A percentile compares a stretch with the other conserved stretches of the same genome.
Evolutionary conservation across 2,888 invertebrate species (phyloP).

Genomic region (Erebia palarica): DNA sequence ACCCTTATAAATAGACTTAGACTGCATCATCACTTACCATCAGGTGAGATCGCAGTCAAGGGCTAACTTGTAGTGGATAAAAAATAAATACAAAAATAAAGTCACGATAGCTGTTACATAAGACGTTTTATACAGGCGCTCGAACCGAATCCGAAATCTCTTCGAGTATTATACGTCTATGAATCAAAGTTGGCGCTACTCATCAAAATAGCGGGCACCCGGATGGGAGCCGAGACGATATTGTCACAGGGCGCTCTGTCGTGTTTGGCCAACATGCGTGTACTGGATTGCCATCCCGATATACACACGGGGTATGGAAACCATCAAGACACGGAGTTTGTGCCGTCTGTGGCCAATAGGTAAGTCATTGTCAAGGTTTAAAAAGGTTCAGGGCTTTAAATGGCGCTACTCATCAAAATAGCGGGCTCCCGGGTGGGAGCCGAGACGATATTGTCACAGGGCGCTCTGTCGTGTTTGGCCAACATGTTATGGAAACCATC

Average conservation of each 20-base stretch:
- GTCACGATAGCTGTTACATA: too few relatives aligned
- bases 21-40: too few relatives aligned
- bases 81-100: too few relatives aligned
- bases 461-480: constrained; percentile 85
- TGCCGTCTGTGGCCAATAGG: constrained; percentile 64
- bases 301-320: constrained; percentile 56
- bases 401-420: constrained; percentile 81
- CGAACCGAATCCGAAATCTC: constrained; percentile 84
- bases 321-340: constrained; percentile 53
- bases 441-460: constrained; percentile 88
- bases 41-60: too few relatives aligned
- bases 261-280: constrained; percentile 85
- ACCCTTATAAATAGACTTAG: too few relatives aligned
- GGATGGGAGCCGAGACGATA: constrained; percentile 87
- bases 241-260: constrained; percentile 89
- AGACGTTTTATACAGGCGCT: constrained; percentile 71
- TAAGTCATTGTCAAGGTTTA: constrained; percentile 31
- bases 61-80: too few relatives aligned
- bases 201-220: constrained; percentile 85
- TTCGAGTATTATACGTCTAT: constrained; percentile 92
- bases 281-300: constrained; percentile 89
- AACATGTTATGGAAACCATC: constrained; percentile 73
- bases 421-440: constrained; percentile 86
- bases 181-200: constrained; percentile 93
- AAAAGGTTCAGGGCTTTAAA: too few relatives aligned